These are phyloP conservation scores for Anoplolepis gracilipes DNA, from an alignment of 1,140 invertebrate species.

Conservation along the genomic window DNA sequence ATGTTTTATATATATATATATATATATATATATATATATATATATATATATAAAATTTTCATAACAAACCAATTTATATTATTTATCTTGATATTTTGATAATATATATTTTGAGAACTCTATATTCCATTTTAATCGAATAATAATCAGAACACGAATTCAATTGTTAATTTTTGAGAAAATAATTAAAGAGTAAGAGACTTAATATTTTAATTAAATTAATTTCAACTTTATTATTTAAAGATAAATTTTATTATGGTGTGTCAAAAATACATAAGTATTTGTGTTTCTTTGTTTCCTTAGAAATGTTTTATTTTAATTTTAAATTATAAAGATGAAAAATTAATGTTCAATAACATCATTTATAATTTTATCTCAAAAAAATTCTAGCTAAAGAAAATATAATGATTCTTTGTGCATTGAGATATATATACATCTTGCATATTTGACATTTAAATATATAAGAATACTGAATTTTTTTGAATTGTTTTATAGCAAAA, in stretches of 20 bases:
- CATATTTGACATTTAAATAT: constrained; percentile 5
- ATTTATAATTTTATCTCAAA: not conserved
- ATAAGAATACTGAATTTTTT: constrained; percentile 9
- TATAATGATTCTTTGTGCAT: not conserved
- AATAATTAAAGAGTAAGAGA: not conserved
- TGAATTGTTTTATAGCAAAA: not conserved
- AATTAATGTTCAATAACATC: not conserved
- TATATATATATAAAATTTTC: not conserved
- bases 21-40: not conserved
- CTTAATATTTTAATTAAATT: not conserved
- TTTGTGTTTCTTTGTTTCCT: not conserved
- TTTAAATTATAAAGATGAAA: not conserved
- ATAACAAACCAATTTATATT: not conserved
- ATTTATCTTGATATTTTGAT: not conserved
- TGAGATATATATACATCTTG: not conserved
- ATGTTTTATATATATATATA: no score
- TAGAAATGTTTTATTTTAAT: not conserved
- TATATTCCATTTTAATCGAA: constrained; percentile 7
- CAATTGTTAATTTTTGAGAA: not conserved
- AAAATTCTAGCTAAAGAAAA: not conserved
- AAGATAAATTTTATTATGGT: constrained; percentile 3
- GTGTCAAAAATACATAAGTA: not conserved
- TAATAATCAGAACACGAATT: not conserved
- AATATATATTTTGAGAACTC: not conserved
- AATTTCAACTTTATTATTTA: not conserved